These are phyloP conservation scores for Burhinus bistriatus DNA, from an alignment of 2,113 vertebrate species.

Conservation along the genomic window DNA sequence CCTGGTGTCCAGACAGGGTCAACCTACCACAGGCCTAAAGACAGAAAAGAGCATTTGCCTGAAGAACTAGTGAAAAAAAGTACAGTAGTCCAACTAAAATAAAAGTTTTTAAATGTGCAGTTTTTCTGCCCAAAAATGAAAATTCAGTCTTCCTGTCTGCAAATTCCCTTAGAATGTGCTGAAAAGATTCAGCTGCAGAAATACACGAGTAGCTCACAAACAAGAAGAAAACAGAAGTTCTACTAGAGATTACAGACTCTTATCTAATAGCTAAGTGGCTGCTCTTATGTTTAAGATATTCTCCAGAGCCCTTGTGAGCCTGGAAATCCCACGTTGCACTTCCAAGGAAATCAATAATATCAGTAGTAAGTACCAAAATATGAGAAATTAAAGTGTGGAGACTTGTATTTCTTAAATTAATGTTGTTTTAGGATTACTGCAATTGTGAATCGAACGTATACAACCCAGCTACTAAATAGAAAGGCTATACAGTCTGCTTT, in stretches of 20 bases:
- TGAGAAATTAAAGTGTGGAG: not conserved
- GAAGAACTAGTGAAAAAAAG: not conserved
- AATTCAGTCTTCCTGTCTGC: not conserved
- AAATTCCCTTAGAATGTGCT: not conserved
- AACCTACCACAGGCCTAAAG: not conserved
- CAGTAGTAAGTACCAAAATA: not conserved
- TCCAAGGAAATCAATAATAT: not conserved
- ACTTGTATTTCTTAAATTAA: not conserved
- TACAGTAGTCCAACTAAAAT: not conserved
- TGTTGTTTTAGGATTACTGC: not conserved
- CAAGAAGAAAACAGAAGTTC: not conserved
- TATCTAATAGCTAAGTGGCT: not conserved
- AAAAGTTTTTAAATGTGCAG: not conserved
- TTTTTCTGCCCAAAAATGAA: not conserved
- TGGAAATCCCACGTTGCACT: not conserved
- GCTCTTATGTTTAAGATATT: not conserved
- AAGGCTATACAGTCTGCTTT: not conserved
- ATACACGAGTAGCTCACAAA: rapidly evolving
- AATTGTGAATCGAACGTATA: not conserved
- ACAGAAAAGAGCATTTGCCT: not conserved
- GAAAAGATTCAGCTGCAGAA: not conserved
- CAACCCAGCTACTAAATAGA: not conserved
- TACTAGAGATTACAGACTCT: not conserved
- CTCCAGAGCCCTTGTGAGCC: not conserved
- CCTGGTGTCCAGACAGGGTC: not conserved